Conservation (phyloP, 2,113 vertebrate genomes). For the Nothobranchius kuhntae region DNA sequence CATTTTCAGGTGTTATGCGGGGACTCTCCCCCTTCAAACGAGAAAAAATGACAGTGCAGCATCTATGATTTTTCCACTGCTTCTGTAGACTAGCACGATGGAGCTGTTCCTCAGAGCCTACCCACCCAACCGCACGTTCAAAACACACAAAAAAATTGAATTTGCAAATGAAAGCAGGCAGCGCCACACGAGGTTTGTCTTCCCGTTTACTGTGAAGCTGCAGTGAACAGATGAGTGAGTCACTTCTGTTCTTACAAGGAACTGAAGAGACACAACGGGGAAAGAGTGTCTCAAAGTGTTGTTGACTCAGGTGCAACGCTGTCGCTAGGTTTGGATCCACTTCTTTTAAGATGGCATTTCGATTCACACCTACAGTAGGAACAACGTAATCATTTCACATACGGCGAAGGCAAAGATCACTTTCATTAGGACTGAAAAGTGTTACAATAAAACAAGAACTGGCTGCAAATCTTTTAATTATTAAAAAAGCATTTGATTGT, state of each 20-base stretch:
- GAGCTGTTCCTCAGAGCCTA: slow-evolving; percentile 8
- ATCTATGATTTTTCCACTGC: slow-evolving; percentile 36
- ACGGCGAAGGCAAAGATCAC: slow-evolving; percentile 1
- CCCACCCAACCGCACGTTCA: slow-evolving; percentile 35
- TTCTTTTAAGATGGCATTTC: slow-evolving; percentile 37
- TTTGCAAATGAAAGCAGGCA: slow-evolving; percentile 25
- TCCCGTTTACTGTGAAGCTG: slow-evolving; percentile 31
- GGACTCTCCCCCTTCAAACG: slow-evolving; percentile 52
- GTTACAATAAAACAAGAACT: not conserved
- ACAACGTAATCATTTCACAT: slow-evolving; percentile 26
- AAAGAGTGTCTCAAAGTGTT: slow-evolving; percentile 45
- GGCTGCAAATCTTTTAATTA: too few relatives aligned
- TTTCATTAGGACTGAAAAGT: not conserved
- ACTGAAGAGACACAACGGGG: slow-evolving; percentile 3
- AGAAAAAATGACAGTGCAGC: slow-evolving; percentile 55
- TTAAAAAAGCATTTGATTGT: too few relatives aligned
- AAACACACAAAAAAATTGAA: slow-evolving; percentile 24
- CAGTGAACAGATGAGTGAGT: slow-evolving; percentile 40
- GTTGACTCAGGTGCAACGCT: slow-evolving; percentile 24
- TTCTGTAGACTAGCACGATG: not conserved
- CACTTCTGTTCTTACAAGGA: slow-evolving; percentile 47
- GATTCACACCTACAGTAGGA: slow-evolving; percentile 48
- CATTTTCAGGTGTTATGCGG: slow-evolving; percentile 27
- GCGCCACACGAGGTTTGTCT: not conserved
- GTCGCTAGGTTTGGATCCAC: slow-evolving; percentile 35